Base-by-base conservation (phyloP, 2,797 vertebrate genomes). In the Schizothorax lantsangensis region DNA sequence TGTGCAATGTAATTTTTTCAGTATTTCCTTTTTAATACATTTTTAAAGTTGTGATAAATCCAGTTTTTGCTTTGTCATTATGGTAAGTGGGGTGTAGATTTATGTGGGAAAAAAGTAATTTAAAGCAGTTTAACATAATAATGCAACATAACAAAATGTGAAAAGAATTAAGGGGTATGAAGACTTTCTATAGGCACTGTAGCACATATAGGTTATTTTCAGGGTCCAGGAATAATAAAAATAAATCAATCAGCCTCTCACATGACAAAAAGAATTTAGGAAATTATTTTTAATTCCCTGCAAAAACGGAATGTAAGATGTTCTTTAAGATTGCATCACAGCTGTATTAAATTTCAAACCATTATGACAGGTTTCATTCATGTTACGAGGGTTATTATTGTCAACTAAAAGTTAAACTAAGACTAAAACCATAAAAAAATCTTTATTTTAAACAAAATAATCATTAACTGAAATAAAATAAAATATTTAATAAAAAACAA, bases 311-410 rank as follows among this genome's bases (percentile, higher is more conserved):
- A 52, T 62, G 49, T 33, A 33, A 64, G 26, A 52, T 84, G 79
- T 52, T 78, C 26, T 79, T 88, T 52, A 87, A 73, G 57, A 86
- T 83, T 85, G 85, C 79, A 73, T 90, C 88, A 86, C 80, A 79
- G 21, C 26, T 6, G 80, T 88, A 84, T 84, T 74, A 90, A 88
- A 91, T 91, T 88, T 62, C 90, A 86, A 64, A 85, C 82, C 86
- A 73, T 57, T 79, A 90, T 87, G 68, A 33, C 6, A 68, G 64
- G 30, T 19, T 68, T 8, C 7, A 68, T 36, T 68, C 15, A 68
- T 19, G 30, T 68, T 68, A 68, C 2, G 15, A 68, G 33, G 30
- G 72, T 19, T 33, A 30, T 75, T 52, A 43, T n/a, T 14, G 0
- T n/a, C 38, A 73, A 15, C 3, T 14, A 26, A 73, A 8, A 66